Conservation (phyloP, 2,113 vertebrate species). For the Arenaria interpres region DNA sequence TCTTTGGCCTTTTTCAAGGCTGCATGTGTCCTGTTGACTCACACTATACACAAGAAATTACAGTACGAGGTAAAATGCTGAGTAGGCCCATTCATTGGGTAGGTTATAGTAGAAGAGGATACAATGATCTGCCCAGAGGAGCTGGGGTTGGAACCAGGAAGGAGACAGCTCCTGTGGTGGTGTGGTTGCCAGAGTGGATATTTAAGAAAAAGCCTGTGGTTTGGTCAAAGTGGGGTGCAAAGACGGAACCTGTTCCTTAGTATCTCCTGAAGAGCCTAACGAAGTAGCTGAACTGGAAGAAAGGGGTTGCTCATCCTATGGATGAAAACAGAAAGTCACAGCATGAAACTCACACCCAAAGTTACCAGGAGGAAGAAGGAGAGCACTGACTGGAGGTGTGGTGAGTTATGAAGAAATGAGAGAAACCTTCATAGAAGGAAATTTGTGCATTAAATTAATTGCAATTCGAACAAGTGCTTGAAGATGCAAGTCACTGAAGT, state of each 20-base stretch:
- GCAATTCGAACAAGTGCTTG: neutral
- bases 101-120: neutral
- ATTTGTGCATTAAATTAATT: neutral
- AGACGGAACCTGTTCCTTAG: neutral
- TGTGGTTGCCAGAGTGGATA: neutral
- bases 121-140: neutral
- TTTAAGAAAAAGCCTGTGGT: neutral
- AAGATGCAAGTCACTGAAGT: neutral
- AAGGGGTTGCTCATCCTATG: neutral
- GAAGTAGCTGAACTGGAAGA: neutral
- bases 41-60: neutral
- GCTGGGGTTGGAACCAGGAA: neutral
- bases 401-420: neutral
- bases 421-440: neutral
- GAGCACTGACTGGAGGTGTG: neutral
- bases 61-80: neutral
- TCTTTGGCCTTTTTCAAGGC: neutral
- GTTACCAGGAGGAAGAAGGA: neutral
- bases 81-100: neutral
- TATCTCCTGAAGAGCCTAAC: neutral
- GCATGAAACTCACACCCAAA: neutral
- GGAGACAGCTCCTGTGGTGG: neutral
- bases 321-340: neutral
- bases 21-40: neutral
- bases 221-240: neutral